Base-by-base conservation (phyloP, 1,140 invertebrate genomes). In the Drosophila santomea region DNA sequence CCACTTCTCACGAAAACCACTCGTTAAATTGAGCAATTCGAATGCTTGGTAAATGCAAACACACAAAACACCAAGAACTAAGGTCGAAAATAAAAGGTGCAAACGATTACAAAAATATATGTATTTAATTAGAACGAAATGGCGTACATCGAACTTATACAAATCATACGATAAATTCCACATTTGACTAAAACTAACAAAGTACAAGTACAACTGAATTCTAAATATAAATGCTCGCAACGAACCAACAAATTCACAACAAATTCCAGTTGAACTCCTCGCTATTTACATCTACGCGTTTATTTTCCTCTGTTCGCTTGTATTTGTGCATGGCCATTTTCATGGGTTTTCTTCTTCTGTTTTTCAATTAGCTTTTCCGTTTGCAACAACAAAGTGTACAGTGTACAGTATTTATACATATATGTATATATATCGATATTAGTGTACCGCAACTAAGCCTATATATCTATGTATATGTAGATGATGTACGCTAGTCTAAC, bases 121-220 rank as follows among this genome's bases (percentile, higher is more conserved):
- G 47, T n/a, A 51, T 81, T 71, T 82, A 84, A 78, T 80, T 47
- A 61, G 51, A 67, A 58, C 38, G 39, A 72, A 48, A 58, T 62
- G 41, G n/a, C 10, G 48, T 75, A 78, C 52, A 75, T 69, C n/a
- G 35, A 79, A 57, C 54, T 78, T 64, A 63, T 56, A 43, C 59
- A 69, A 86, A 81, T 66, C 52, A 68, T 82, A 67, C 45, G 78
- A 62, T 88, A 82, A 82, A 84, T 83, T 83, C 80, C 54, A 75
- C 57, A 62, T 61, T 80, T 63, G 23, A 45, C 57, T 52, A 75
- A 57, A 88, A 66, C 73, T 84, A 77, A 73, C 36, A 56, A 55
- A 47, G 73, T 57, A 66, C 50, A 43, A 39, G 56, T 50, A 57
- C 58, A 78, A 45, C 20, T 78, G 41, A 77, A 61, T 17, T 47